Percentiles rank a stretch among this genome's conserved stretches.
phyloP scores from a whole-genome alignment of 2,797 vertebrate genomes.

The Phylloscopus collybita region DNA sequence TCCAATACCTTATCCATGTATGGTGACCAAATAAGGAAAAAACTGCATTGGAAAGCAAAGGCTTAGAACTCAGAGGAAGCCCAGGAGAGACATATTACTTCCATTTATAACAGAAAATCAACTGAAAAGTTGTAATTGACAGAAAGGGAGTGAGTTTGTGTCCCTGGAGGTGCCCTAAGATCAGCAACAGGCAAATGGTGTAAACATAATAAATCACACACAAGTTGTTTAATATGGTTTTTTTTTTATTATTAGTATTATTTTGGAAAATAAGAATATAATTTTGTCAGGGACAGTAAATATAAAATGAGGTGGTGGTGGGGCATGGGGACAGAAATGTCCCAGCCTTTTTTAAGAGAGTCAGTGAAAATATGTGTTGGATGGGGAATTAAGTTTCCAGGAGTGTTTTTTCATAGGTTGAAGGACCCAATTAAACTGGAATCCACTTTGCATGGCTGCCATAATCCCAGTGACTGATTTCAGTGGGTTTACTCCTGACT shows the following conservation, averaged over 20 bases:
- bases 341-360: not conserved
- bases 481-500: not conserved
- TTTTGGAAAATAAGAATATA: constrained; percentile 1
- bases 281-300: constrained; percentile 13
- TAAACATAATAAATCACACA: constrained; percentile 47
- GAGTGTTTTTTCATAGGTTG: not conserved
- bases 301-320: not conserved
- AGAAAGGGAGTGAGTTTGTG: constrained; percentile 43
- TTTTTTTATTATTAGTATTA: not conserved
- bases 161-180: constrained; percentile 36
- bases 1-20: constrained; percentile 26
- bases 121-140: constrained; percentile 46
- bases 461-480: not conserved
- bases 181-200: constrained; percentile 30
- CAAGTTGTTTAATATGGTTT: constrained; percentile 40
- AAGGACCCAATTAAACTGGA: constrained; percentile 41
- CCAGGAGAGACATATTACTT: constrained; percentile 37
- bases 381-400: constrained; percentile 3
- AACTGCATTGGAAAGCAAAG: constrained; percentile 22
- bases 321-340: not conserved
- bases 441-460: not conserved
- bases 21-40: constrained; percentile 1
- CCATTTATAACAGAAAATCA: constrained; percentile 58
- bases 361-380: constrained; percentile 16
- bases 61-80: not conserved